Evolutionary conservation across 2,113 vertebrate species (phyloP).

Genomic region (Seriola quinqueradiata): DNA sequence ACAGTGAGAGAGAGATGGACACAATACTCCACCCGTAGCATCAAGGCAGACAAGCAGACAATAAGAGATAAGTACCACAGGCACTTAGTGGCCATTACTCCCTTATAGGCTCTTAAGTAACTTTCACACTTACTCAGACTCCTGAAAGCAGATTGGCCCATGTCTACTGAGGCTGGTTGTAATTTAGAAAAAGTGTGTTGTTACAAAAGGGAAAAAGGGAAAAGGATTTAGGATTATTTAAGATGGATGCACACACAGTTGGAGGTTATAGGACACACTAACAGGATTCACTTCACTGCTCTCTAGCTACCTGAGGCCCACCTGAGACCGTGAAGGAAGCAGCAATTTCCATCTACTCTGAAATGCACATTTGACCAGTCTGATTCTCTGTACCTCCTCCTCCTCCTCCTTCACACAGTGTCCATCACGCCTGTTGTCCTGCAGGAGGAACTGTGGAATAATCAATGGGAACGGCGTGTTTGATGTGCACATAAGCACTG

Average conservation of each 20-base stretch:
- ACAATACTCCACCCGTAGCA: constrained; percentile 14
- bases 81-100: constrained; percentile 44
- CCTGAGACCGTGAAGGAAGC: too few relatives aligned
- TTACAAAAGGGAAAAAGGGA: background rate
- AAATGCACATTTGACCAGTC: background rate
- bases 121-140: constrained; percentile 41
- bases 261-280: background rate
- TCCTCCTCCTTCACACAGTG: too few relatives aligned
- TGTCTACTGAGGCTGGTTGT: constrained; percentile 18
- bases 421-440: too few relatives aligned
- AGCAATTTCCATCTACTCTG: background rate
- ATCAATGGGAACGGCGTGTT: too few relatives aligned
- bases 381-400: background rate
- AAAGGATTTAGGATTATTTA: background rate
- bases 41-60: constrained; percentile 35
- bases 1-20: too few relatives aligned
- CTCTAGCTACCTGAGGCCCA: background rate
- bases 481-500: background rate
- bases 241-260: background rate
- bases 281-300: background rate
- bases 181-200: constrained; percentile 4
- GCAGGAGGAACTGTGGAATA: too few relatives aligned
- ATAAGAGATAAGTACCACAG: constrained; percentile 38
- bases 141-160: constrained; percentile 14
- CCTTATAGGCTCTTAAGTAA: constrained; percentile 25